Conservation (phyloP, 2,113 vertebrate species). For the Cyanistes caeruleus region DNA sequence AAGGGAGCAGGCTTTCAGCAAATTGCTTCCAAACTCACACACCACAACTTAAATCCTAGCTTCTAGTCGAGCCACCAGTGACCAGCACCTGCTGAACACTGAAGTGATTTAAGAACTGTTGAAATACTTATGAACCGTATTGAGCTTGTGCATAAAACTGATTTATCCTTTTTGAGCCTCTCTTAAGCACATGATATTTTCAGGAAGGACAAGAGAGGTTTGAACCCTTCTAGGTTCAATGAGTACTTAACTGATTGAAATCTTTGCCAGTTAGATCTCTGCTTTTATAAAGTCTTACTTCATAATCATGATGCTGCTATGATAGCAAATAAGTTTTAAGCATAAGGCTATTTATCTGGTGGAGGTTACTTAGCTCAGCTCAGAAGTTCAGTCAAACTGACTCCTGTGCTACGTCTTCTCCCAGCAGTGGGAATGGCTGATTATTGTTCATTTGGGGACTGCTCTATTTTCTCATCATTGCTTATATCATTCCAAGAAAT, state of each 20-base stretch:
- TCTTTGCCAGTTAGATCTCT: not conserved
- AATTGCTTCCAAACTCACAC: not conserved
- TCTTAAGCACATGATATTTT: not conserved
- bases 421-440: not conserved
- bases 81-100: not conserved
- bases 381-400: not conserved
- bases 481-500: not conserved
- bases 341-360: not conserved
- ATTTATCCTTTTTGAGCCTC: not conserved
- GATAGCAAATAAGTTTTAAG: not conserved
- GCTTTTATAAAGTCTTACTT: not conserved
- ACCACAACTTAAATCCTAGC: not conserved
- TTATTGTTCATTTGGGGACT: not conserved
- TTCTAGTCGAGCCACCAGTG: not conserved
- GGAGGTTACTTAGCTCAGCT: not conserved
- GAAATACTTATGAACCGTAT: not conserved
- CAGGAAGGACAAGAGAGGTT: not conserved
- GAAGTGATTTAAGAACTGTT: not conserved
- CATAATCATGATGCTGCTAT: not conserved
- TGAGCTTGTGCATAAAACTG: not conserved
- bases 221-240: not conserved
- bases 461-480: not conserved
- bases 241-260: not conserved
- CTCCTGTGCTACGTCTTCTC: not conserved
- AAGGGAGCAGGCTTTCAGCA: not conserved